Base-by-base conservation (phyloP, 92 coral and sea anemone genomes). In the Palythoa grandiflora region DNA sequence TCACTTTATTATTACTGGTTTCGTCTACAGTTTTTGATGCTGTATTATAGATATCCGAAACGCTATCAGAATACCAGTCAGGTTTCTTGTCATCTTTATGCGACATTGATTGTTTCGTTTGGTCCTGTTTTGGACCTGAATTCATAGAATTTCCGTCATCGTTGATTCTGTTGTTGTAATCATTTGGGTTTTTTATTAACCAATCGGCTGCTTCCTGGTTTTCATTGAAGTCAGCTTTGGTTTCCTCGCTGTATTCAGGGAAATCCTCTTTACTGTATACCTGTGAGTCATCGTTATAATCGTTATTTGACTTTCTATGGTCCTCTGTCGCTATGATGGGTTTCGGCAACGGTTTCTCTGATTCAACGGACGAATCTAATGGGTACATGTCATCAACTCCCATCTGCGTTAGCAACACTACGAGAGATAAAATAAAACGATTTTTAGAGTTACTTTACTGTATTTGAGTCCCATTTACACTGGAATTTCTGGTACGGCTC, bases 161-260 rank as follows among this genome's bases (percentile, higher is more conserved):
- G 60, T 71, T 71, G 8, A 88, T 80, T 54, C 89, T 85, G n/a
- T 83, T 84, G 75, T 88, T 91, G 73, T 68, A 91, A 15, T 78
- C 88, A 52, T 86, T 95, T 7, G 98, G 98, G 39, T 95, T 80
- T 70, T 93, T 94, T 89, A 90, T 89, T 9, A 95, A 83, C 98
- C 98, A 95, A 16, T 95, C 96, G 50, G 95, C 91, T 6, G 98
- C 98, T 71, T 95, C 98, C 83, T 95, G 91, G 89, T 95, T 95
- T 19, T 91, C 93, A 68, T 81, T 71, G 60, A 83, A 95, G 50
- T 95, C 94, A 20, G 96, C 98, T 78, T 91, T 93, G 12, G 98
- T 95, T 87, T 95, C 98, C 68, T 87, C 51, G 53, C 77, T 86
- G 54, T 95, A 95, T 75, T 95, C 98, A 19, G 98, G 98, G 70